These are phyloP conservation scores for Cyclura pinguis DNA, from an alignment of 2,797 vertebrate species.

Conservation along the genomic window DNA sequence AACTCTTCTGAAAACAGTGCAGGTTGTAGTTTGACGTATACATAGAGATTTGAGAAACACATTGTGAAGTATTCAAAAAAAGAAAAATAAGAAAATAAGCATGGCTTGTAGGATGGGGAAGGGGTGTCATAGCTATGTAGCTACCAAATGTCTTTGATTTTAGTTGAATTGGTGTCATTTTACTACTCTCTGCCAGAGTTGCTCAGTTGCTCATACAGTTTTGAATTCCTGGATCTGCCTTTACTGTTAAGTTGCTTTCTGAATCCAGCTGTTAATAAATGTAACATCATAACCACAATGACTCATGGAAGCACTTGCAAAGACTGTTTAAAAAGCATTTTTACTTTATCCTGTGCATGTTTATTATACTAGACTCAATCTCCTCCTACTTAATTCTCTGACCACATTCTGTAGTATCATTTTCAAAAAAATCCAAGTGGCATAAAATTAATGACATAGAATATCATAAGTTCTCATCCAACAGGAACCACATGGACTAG, in stretches of 20 bases:
- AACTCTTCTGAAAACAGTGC: not conserved
- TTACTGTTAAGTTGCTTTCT: not conserved
- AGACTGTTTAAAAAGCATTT: not conserved
- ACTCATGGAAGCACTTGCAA: constrained; percentile 1
- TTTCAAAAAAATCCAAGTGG: not conserved
- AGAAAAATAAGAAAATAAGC: not conserved
- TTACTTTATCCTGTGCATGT: not conserved
- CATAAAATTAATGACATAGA: not conserved
- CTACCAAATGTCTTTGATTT: not conserved
- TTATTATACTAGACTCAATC: not conserved
- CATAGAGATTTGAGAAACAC: not conserved
- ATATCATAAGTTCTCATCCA: not conserved
- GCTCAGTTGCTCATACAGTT: not conserved
- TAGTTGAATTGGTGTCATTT: not conserved
- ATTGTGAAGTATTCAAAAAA: not conserved
- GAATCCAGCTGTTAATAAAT: not conserved
- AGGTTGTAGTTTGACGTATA: not conserved
- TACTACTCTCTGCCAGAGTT: not conserved
- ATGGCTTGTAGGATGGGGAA: not conserved
- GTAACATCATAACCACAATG: not conserved
- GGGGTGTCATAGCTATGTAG: not conserved
- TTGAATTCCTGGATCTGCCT: not conserved
- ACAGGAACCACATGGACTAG: not conserved
- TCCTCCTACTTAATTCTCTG: not conserved
- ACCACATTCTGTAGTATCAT: not conserved